Base-by-base conservation (phyloP, 2,888 invertebrate species). In the Monochamus alternatus region DNA sequence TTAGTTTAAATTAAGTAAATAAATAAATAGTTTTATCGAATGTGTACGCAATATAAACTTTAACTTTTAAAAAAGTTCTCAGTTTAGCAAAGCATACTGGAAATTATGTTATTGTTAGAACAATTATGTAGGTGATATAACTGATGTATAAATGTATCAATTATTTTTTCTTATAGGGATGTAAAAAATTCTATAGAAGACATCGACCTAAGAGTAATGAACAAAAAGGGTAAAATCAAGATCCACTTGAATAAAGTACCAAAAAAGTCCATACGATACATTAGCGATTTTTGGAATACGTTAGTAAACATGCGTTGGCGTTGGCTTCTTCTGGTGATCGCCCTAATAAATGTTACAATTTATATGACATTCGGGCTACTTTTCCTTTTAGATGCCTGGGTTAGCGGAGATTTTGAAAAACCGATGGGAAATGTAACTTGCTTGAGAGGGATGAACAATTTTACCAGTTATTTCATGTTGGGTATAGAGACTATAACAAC, bases 191-290 rank as follows among this genome's bases (percentile, higher is more conserved):
- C 32, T 1, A 32, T 22, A 10, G 10, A 32, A 8, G 8, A 55
- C 3, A n/a, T n/a, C 47, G 75, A 82, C 44, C 67, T 76, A 60
- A 73, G 83, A 91, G 92, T 88, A 91, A 92, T 84, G 68, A 82
- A 73, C 66, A 84, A 83, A 75, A 70, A 81, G 58, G 84, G 84
- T 77, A 92, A 92, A 92, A 86, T 85, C 77, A 80, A 78, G 75
- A 67, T 82, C 32, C 77, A 77, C 62, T 75, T 82, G 32, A 63
- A 69, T 55, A 81, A 77, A 76, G 78, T 83, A 47, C 82, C 82
- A 5, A 75, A 82, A 32, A 84, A 82, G 66, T 81, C 81, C 2
- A 70, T 79, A 3, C 78, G 82, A 52, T 84, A 82, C 74, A 81
- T 75, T 31, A 76, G 81, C 63, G 84, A 84, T 64, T 74, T 84